Evolutionary conservation across 2,888 invertebrate genomes (phyloP), one percentile per base, ranked within the genome.

Genomic region (Scotopteryx bipunctaria): DNA sequence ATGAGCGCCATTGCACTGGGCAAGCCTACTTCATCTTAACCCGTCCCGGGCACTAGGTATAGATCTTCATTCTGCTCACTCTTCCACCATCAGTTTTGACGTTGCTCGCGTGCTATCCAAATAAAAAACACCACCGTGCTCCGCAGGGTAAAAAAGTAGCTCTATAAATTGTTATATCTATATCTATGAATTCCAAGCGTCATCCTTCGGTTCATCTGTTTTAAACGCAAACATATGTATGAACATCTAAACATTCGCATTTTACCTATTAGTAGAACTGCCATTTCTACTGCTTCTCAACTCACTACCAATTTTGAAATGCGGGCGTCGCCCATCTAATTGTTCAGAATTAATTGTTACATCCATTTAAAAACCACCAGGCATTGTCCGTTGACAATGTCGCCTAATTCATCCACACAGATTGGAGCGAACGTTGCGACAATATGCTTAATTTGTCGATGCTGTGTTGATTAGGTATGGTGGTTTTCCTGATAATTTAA

Each of bases 311-410:
- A 69, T 79, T 80, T 78, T 73, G 76, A 84, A 83, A 90, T 90
- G 90, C 90, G 90, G 90, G 90, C 87, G 81, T 77, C 78, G 78
- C 73, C 79, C 79, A 76, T 78, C 80, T 90, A 90, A 90, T 90
- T 88, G 90, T 81, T 80, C 78, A 76, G 88, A 88, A 90, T 90
- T 90, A 90, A 90, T 90, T 90, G 89, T 89, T 87, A 87, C 88
- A 87, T 86, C 84, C 87, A 86, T 88, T 88, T 86, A 86, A 87
- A 86, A 89, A 87, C 90, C 90, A 87, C 87, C 72, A 74, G 69
- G 71, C 75, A 85, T 86, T 86, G 86, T 76, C 63, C 61, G 62
- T 64, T 63, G 64, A 79, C 87, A 83, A 87, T 83, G 85, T 83
- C 82, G 81, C 78, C 76, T 72, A 69, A 74, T 74, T 75, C 73